phyloP scores from a whole-genome alignment of 2,888 invertebrate species.

The Dione juno region DNA sequence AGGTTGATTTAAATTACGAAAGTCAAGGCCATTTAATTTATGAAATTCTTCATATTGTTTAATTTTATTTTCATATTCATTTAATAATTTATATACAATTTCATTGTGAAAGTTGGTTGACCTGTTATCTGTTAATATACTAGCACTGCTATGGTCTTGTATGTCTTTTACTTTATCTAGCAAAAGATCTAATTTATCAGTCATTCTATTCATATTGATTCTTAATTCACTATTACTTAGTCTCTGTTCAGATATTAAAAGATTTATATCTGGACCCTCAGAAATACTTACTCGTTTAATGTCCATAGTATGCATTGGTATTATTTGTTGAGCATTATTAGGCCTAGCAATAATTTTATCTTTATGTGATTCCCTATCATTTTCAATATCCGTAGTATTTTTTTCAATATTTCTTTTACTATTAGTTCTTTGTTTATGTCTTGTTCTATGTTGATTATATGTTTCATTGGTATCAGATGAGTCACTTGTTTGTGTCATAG shows the following conservation, averaged over 20 bases:
- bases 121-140: constrained; percentile 36
- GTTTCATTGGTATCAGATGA: constrained; percentile 67
- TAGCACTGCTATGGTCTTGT: constrained; percentile 50
- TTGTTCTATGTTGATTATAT: constrained; percentile 55
- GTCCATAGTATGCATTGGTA: constrained; percentile 52
- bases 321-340: constrained; percentile 56
- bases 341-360: constrained; percentile 44
- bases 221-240: constrained; percentile 71
- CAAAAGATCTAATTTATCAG: constrained; percentile 68
- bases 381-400: constrained; percentile 50
- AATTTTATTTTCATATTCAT: constrained; percentile 76
- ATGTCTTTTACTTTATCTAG: constrained; percentile 59
- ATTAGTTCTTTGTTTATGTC: constrained; percentile 62
- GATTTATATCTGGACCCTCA: constrained; percentile 56
- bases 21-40: constrained; percentile 52
- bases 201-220: constrained; percentile 69
- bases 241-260: constrained; percentile 71
- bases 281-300: constrained; percentile 50
- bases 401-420: constrained; percentile 55
- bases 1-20: constrained; percentile 39
- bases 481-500: constrained; percentile 62
- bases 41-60: constrained; percentile 68
- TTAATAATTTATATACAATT: constrained; percentile 64
- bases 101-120: constrained; percentile 56
- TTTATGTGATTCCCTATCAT: constrained; percentile 48